Evolutionary conservation across 2,888 invertebrate species (phyloP), one percentile per base, ranked within the genome.

Genomic region (Drosophila birchii): DNA sequence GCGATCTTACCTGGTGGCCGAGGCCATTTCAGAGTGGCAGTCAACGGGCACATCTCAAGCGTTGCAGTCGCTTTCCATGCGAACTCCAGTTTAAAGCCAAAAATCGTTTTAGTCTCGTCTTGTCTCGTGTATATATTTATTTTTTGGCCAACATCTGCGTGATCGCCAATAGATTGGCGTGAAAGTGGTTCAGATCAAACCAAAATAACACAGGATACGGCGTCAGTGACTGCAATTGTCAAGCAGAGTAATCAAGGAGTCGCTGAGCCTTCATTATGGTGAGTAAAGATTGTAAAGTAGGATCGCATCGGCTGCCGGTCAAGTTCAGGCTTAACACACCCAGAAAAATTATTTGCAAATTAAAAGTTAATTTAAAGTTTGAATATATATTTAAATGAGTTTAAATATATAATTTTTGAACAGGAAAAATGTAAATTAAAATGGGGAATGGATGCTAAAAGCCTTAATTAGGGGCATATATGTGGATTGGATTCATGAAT

Each of bases 1-100:
- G 32, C 49, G 81, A 85, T 88, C 61, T 88, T 83, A 85, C 88
- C 78, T 75, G 84, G 75, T 88, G 86, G 81, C 86, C 79, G 74
- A 67, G 78, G 79, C 72, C 72, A 64, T 54, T 34, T 64, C 81
- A 59, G 80, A 83, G 58, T 72, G 81, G 49, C 88, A 85, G 84
- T 85, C 86, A 83, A 76, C 88, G 86, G 78, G 75, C 76, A 85
- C 78, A 85, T 80, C 88, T 88, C 88, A 80, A 80, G 84, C 88
- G 57, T 78, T 75, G 81, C 84, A 85, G 84, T 79, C 81, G 88
- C 84, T 68, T 47, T 57, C 67, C 69, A 68, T 68, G 54, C 69
- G 71, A 36, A 61, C 51, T 72, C 64, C 55, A 80, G 39, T 7
- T 49, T 23, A 11, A 29, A 14, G 38, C 38, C 54, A 55, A 63